phyloP scores from a whole-genome alignment of 1,140 invertebrate species.

The Phortica variegata region DNA sequence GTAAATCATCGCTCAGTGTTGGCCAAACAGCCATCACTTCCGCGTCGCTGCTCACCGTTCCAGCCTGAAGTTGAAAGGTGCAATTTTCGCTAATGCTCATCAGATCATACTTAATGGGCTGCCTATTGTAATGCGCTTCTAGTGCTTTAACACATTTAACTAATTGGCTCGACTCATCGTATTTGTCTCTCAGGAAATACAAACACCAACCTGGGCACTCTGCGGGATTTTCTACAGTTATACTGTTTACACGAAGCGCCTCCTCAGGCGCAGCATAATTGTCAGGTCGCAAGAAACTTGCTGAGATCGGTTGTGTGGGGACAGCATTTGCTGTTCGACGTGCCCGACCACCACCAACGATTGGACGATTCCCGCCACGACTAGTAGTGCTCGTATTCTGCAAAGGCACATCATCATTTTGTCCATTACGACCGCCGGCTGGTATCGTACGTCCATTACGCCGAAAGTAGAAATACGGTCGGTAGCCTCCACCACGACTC shows the following conservation, averaged over 20 bases:
- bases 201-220: constrained; percentile 65
- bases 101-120: constrained; percentile 49
- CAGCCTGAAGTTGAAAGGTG: constrained; percentile 59
- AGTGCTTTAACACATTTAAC: constrained; percentile 57
- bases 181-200: constrained; percentile 64
- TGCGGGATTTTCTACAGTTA: constrained; percentile 29
- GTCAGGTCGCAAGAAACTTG: constrained; percentile 31
- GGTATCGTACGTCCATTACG: constrained; percentile 46
- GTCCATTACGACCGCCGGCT: constrained; percentile 4
- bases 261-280: constrained; percentile 44
- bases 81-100: constrained; percentile 57
- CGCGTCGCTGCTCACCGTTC: constrained; percentile 58
- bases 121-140: constrained; percentile 48
- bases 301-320: constrained; percentile 15
- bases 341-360: neutral
- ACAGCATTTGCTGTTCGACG: neutral
- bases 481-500: constrained; percentile 28
- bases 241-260: constrained; percentile 24
- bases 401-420: too few relatives aligned
- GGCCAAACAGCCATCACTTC: constrained; percentile 60
- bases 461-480: constrained; percentile 47
- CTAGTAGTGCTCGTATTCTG: too few relatives aligned
- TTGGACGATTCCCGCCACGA: constrained; percentile 19
- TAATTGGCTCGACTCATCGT: constrained; percentile 48
- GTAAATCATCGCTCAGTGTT: constrained; percentile 61